Percentiles rank a stretch among this genome's conserved stretches.
Evolutionary conservation across 2,113 vertebrate genomes (phyloP).

Genomic region (Artemisiospiza belli): DNA sequence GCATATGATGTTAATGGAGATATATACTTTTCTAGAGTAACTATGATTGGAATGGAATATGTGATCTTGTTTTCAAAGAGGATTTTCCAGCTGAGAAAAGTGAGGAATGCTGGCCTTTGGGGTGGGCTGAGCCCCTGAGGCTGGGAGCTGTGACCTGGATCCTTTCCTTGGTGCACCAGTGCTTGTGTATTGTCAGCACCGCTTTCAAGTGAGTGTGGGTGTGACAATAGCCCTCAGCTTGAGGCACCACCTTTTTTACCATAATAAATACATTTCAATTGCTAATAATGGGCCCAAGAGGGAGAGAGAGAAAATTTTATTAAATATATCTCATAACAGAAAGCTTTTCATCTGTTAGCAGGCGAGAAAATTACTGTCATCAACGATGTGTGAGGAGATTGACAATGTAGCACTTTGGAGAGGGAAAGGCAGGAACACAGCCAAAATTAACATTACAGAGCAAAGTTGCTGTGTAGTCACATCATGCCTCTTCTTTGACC

Average conservation of each 20-base stretch:
- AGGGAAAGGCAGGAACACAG: background rate
- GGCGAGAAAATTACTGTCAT: background rate
- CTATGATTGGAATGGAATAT: background rate
- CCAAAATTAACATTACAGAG: background rate
- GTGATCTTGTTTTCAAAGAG: background rate
- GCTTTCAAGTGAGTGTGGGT: background rate
- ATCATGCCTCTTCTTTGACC: background rate
- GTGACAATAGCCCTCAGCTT: background rate
- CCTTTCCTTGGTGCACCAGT: background rate
- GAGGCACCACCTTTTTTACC: background rate
- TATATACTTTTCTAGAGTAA: background rate
- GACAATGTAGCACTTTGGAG: background rate
- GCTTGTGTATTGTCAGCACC: background rate
- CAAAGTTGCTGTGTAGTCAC: background rate
- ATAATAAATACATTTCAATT: background rate
- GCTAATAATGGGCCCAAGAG: background rate
- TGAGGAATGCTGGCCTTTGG: background rate
- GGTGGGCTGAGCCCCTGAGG: background rate
- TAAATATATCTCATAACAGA: background rate
- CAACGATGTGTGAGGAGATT: background rate
- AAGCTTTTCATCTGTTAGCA: constrained; percentile 7
- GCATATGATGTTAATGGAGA: too few relatives aligned
- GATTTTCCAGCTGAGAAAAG: background rate
- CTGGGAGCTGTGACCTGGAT: background rate
- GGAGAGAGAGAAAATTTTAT: background rate